phyloP scores from a whole-genome alignment of 2,113 vertebrate genomes.

The Seriola rivoliana region DNA sequence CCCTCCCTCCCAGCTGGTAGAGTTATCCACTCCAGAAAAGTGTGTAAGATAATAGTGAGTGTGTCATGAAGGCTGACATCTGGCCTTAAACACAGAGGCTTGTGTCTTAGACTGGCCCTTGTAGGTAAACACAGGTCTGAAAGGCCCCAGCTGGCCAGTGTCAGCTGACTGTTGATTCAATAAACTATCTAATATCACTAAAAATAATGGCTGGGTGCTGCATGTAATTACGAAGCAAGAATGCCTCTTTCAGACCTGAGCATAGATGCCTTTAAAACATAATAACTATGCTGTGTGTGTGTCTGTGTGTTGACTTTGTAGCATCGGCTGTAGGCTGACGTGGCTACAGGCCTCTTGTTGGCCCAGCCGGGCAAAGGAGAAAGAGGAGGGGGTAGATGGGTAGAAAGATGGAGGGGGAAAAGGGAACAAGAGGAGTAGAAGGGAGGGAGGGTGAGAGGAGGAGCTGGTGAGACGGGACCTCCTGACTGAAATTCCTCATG shows the following conservation, averaged over 20 bases:
- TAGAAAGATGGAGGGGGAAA: conserved; percentile 27
- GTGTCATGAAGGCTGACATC: conserved; percentile 50
- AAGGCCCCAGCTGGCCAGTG: conserved; percentile 32
- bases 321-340: conserved; percentile 68
- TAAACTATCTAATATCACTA: conserved; percentile 74
- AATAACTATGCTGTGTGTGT: conserved; percentile 53
- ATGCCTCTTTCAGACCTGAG: conserved; percentile 56
- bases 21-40: conserved; percentile 35
- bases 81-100: conserved; percentile 63
- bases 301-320: conserved; percentile 50
- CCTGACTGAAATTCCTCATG: conserved; percentile 78
- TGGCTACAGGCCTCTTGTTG: conserved; percentile 68
- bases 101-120: conserved; percentile 45
- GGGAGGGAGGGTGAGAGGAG: neutral
- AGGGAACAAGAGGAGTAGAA: conserved; percentile 1
- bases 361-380: conserved; percentile 45
- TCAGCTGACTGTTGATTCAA: conserved; percentile 68
- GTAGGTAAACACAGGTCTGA: conserved; percentile 70
- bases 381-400: conserved; percentile 34
- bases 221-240: conserved; percentile 60
- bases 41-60: conserved; percentile 40
- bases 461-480: conserved; percentile 28
- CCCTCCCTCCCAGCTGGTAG: conserved; percentile 15
- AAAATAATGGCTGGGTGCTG: conserved; percentile 59
- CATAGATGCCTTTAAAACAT: conserved; percentile 45